Conservation (phyloP, 64 coral and sea anemone species). For the Montipora cactus region DNA sequence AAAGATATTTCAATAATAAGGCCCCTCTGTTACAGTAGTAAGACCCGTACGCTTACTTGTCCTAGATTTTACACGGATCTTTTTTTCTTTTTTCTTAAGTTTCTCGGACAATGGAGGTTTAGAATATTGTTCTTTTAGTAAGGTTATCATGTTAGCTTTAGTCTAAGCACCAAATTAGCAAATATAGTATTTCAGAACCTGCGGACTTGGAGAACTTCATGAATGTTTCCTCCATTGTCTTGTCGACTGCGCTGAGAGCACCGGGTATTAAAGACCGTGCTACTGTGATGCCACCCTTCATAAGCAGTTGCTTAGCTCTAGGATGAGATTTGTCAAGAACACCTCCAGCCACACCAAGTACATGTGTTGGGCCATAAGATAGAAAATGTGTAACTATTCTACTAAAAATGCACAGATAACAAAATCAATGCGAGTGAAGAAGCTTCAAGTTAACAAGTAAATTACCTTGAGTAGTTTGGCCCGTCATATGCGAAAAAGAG, state of each 20-base stretch:
- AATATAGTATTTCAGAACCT: constrained; percentile 28
- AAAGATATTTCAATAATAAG: no score
- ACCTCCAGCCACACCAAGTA: constrained; percentile 48
- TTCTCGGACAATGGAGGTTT: no score
- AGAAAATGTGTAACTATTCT: not conserved
- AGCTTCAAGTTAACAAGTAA: not conserved
- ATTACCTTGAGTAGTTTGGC: constrained; percentile 64
- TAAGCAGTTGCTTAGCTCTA: constrained; percentile 21
- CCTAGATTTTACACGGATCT: no score
- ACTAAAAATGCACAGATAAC: not conserved
- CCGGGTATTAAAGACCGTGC: constrained; percentile 53
- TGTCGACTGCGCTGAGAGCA: constrained; percentile 69
- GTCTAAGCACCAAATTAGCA: constrained; percentile 34
- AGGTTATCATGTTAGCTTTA: constrained; percentile 18
- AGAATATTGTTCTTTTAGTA: no score
- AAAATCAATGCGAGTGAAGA: not conserved
- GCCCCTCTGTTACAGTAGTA: not conserved
- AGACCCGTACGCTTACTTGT: no score
- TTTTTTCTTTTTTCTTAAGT: no score
- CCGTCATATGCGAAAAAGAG: constrained; percentile 56
- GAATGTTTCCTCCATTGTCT: constrained; percentile 56
- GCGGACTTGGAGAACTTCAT: constrained; percentile 68
- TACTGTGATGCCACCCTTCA: constrained; percentile 62
- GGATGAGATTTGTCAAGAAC: constrained; percentile 6
- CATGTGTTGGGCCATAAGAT: not conserved